A percentile compares a stretch with the other conserved stretches of the same genome.
phyloP scores from a whole-genome alignment of 1,140 invertebrate genomes.

The Dendroctonus valens region DNA sequence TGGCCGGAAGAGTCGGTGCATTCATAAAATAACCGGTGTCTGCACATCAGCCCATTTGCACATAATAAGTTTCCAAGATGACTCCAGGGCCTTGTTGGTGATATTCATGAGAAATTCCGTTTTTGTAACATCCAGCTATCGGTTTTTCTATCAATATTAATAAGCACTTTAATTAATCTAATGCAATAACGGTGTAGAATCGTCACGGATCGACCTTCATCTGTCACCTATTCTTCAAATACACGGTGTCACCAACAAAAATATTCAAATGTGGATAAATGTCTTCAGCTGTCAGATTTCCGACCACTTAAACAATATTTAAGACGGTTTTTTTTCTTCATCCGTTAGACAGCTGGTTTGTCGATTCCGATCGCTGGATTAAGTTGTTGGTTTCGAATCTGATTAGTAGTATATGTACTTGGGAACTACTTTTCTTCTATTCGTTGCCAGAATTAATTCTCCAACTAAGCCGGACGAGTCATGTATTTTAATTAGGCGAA shows the following conservation, averaged over 20 bases:
- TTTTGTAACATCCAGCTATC: not conserved
- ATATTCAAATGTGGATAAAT: conserved; percentile 19
- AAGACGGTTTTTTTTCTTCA: conserved; percentile 5
- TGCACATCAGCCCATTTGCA: too few relatives aligned
- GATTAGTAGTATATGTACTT: conserved; percentile 13
- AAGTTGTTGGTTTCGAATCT: conserved; percentile 12
- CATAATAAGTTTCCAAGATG: too few relatives aligned
- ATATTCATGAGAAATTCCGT: not conserved
- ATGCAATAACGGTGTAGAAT: conserved; percentile 13
- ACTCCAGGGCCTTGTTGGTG: too few relatives aligned
- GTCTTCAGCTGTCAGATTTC: conserved; percentile 22
- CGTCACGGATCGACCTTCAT: conserved; percentile 11
- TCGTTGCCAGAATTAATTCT: conserved; percentile 10
- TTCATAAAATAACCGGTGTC: too few relatives aligned
- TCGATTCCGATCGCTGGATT: conserved; percentile 7
- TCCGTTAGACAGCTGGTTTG: not conserved
- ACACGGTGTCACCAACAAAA: conserved; percentile 13
- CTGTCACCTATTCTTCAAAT: conserved; percentile 2
- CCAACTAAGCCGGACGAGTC: conserved; percentile 4
- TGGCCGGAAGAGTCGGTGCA: too few relatives aligned
- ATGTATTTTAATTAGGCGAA: conserved; percentile 6
- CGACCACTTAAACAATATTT: conserved; percentile 20
- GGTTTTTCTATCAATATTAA: conserved; percentile 11
- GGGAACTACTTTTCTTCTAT: conserved; percentile 1
- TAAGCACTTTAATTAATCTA: conserved; percentile 15